phyloP scores from a whole-genome alignment of 2,888 invertebrate genomes.

The Syritta pipiens region DNA sequence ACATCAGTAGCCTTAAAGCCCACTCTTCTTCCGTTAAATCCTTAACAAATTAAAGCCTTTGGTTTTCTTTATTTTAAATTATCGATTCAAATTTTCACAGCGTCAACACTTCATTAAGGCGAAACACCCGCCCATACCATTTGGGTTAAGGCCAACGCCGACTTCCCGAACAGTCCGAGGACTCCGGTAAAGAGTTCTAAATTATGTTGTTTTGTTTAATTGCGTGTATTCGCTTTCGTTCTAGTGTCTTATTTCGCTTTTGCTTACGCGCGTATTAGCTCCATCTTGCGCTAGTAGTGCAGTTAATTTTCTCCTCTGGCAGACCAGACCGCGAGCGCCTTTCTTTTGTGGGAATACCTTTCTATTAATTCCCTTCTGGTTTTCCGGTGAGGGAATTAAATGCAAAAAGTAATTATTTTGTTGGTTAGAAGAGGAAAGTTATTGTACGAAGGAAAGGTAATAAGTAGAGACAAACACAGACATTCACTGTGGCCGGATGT shows the following conservation, averaged over 20 bases:
- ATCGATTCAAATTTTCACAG: too few relatives aligned
- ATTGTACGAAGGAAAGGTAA: background rate
- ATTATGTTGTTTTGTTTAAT: background rate
- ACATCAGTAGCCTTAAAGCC: too few relatives aligned
- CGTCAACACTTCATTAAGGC: too few relatives aligned
- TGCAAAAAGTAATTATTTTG: slow-evolving; percentile 26
- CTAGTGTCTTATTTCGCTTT: background rate
- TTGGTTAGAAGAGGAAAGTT: slow-evolving; percentile 14
- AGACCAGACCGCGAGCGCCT: background rate
- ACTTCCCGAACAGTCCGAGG: too few relatives aligned
- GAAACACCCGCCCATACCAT: too few relatives aligned
- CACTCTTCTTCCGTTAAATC: too few relatives aligned
- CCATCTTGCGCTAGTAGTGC: slow-evolving; percentile 8
- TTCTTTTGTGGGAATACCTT: background rate
- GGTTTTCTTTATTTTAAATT: too few relatives aligned
- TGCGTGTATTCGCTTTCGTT: slow-evolving; percentile 2
- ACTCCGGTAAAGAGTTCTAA: background rate
- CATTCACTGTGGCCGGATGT: background rate
- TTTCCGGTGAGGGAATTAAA: background rate
- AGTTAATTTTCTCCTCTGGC: slow-evolving; percentile 13
- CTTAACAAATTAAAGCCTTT: too few relatives aligned
- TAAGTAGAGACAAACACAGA: too few relatives aligned
- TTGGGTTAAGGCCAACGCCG: background rate
- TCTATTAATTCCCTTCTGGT: background rate
- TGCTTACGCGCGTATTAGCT: background rate